Evolutionary conservation across 2,888 invertebrate species (phyloP).

Genomic region (Troides oblongomaculatus): DNA sequence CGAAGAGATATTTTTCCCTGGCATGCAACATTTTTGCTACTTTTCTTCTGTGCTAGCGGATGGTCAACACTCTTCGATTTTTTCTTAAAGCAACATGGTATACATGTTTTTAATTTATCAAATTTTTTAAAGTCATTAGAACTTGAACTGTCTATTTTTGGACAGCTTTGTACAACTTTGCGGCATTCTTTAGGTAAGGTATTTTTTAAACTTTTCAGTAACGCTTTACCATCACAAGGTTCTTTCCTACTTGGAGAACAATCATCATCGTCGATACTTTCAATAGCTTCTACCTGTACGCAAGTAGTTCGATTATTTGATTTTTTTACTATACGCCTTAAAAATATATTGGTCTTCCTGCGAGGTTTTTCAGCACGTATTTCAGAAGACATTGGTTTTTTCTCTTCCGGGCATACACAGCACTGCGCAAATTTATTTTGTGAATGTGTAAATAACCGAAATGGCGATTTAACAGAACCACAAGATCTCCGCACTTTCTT

Average conservation of each 20-base stretch:
- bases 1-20: constrained; percentile 13
- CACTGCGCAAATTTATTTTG: constrained; percentile 9
- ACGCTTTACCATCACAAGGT: constrained; percentile 2
- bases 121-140: not conserved
- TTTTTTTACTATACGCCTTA: constrained; percentile 30
- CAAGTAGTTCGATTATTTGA: constrained; percentile 28
- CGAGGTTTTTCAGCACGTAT: constrained; percentile 20
- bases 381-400: constrained; percentile 2
- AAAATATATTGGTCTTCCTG: constrained; percentile 22
- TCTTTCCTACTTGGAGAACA: constrained; percentile 1
- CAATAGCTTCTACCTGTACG: constrained; percentile 26
- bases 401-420: constrained; percentile 1
- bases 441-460: not conserved
- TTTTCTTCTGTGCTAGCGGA: constrained; percentile 8
- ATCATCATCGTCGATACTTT: constrained; percentile 15
- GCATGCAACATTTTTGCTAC: constrained; percentile 14
- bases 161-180: constrained; percentile 9
- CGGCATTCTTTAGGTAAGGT: constrained; percentile 20
- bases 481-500: constrained; percentile 30
- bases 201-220: constrained; percentile 16
- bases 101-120: not conserved
- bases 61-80: not conserved
- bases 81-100: constrained; percentile 15
- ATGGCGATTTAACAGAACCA: not conserved
- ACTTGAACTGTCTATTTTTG: constrained; percentile 13